A percentile compares a stretch with the other conserved stretches of the same genome.
Conservation (phyloP, 2,113 vertebrate species). For the Antechinus stuartii region DNA sequence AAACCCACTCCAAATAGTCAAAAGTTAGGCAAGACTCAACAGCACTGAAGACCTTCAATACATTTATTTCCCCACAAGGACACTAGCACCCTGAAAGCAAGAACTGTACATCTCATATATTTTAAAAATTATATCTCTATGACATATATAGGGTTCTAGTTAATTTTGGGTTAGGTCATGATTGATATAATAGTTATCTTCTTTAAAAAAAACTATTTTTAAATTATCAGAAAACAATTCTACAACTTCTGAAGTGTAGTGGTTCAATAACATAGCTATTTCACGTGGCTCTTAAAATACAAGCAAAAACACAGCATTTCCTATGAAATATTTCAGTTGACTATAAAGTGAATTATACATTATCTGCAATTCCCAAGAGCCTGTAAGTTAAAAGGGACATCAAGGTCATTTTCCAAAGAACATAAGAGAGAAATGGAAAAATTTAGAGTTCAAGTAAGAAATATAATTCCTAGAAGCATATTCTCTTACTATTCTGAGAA, state of each 20-base stretch:
- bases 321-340: background rate
- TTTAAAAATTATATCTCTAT: background rate
- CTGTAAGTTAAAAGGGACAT: background rate
- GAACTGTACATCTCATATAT: background rate
- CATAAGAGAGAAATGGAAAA: background rate
- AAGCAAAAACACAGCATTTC: background rate
- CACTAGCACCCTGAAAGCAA: background rate
- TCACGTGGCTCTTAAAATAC: background rate
- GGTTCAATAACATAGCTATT: background rate
- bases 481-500: constrained; percentile 69
- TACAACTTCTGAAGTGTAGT: background rate
- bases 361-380: background rate
- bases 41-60: background rate
- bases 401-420: background rate
- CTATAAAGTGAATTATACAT: background rate
- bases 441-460: constrained; percentile 30
- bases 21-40: background rate
- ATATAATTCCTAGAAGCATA: constrained; percentile 53
- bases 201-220: too few relatives aligned
- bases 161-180: background rate
- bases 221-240: background rate
- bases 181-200: background rate
- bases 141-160: background rate
- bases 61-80: background rate
- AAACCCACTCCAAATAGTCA: background rate